Evolutionary conservation across 1,140 invertebrate species (phyloP).

Genomic region (Ceratitis capitata): DNA sequence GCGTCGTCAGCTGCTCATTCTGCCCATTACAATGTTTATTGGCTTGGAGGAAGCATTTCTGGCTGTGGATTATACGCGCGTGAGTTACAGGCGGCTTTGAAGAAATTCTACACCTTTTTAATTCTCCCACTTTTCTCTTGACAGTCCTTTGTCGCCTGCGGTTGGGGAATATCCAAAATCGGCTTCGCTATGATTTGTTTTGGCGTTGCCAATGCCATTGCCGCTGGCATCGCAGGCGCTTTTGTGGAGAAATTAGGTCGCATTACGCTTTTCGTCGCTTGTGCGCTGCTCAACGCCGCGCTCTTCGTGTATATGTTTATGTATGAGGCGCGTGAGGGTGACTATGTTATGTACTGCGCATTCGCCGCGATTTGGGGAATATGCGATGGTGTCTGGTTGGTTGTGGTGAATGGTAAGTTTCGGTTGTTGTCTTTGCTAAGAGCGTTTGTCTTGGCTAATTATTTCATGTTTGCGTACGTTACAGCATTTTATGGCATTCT

Average conservation of each 20-base stretch:
- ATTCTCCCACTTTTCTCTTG: neutral
- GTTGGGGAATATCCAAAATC: conserved; percentile 88
- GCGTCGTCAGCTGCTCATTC: conserved; percentile 82
- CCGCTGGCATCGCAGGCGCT: conserved; percentile 80
- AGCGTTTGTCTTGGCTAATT: neutral
- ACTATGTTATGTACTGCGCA: conserved; percentile 80
- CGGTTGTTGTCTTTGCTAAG: conserved; percentile 17
- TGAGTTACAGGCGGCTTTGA: conserved; percentile 58
- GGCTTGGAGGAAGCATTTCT: conserved; percentile 94
- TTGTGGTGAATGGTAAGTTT: conserved; percentile 89
- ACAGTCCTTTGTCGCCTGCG: conserved; percentile 89
- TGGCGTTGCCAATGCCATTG: conserved; percentile 83
- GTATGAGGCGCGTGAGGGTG: conserved; percentile 80
- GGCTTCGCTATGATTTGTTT: conserved; percentile 94
- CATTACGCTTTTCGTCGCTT: conserved; percentile 73
- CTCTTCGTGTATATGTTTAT: conserved; percentile 73
- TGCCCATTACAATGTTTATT: conserved; percentile 94
- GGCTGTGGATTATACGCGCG: conserved; percentile 88
- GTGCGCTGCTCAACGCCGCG: conserved; percentile 78
- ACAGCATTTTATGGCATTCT: conserved; percentile 88
- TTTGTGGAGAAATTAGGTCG: conserved; percentile 84
- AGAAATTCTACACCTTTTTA: neutral
- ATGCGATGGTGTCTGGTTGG: conserved; percentile 92
- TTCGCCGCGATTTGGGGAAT: conserved; percentile 90
- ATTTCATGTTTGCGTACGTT: conserved; percentile 50